These are phyloP conservation scores for Phyllopteryx taeniolatus DNA, from an alignment of 2,113 vertebrate species.

Conservation along the genomic window DNA sequence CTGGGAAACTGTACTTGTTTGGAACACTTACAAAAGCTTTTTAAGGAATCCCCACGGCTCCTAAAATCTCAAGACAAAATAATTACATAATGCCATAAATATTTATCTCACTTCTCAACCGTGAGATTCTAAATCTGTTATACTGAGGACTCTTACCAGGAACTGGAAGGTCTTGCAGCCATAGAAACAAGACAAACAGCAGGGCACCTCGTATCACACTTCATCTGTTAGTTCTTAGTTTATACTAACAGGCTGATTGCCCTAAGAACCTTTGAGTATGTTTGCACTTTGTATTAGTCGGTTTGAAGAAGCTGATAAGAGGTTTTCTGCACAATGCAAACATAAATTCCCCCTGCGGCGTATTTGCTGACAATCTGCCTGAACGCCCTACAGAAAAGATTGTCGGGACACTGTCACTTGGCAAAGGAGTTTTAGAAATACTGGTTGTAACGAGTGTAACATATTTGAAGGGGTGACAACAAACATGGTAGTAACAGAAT, in stretches of 20 bases:
- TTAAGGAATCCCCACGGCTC: neutral
- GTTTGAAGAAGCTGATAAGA: slow-evolving; percentile 18
- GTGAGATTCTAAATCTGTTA: neutral
- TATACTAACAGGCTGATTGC: neutral
- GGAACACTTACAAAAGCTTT: neutral
- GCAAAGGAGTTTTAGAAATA: slow-evolving; percentile 11
- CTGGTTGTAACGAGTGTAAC: neutral
- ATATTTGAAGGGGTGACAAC: too few species aligned
- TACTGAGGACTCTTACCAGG: neutral
- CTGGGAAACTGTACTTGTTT: neutral
- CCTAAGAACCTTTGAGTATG: neutral
- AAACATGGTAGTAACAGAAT: too few species aligned
- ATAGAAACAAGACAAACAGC: neutral
- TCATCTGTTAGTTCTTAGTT: slow-evolving; percentile 23
- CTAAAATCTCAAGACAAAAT: neutral
- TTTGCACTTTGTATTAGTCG: slow-evolving; percentile 17
- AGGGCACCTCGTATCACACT: neutral
- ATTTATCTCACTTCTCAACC: neutral
- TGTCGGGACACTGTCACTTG: neutral
- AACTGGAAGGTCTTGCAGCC: neutral
- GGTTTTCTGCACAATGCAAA: neutral
- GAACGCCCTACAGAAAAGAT: slow-evolving; percentile 26
- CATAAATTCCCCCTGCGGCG: neutral
- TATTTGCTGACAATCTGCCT: slow-evolving; percentile 1
- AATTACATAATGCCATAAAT: neutral